phyloP scores from a whole-genome alignment of 2,113 vertebrate genomes.

The Phainopepla nitens region DNA sequence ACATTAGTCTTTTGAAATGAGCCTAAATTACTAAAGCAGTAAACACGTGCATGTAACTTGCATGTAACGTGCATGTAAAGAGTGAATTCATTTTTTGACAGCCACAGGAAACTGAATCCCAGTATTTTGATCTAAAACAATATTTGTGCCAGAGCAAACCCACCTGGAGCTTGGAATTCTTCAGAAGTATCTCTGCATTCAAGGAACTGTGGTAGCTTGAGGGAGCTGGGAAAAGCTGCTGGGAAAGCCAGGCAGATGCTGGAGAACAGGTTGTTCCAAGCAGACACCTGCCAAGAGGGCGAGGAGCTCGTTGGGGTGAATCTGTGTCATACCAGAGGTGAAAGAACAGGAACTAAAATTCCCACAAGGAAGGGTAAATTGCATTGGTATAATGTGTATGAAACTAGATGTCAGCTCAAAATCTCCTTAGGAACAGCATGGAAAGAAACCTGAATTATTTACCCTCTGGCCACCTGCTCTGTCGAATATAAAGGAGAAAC shows the following conservation, averaged over 20 bases:
- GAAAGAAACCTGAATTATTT: background rate
- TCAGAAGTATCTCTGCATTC: background rate
- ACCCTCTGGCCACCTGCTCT: background rate
- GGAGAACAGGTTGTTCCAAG: background rate
- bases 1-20: background rate
- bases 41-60: rapidly evolving
- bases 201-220: background rate
- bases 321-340: rapidly evolving
- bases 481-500: background rate
- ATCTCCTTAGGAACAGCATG: background rate
- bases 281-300: background rate
- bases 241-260: background rate
- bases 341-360: background rate
- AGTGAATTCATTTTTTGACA: background rate
- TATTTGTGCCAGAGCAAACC: background rate
- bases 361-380: background rate
- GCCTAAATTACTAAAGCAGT: background rate
- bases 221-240: background rate
- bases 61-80: rapidly evolving
- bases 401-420: background rate
- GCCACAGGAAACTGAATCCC: background rate
- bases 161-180: background rate
- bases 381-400: background rate
- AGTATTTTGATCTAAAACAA: background rate
- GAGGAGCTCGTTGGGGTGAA: background rate